Conservation (phyloP, 2,113 vertebrate species). For the Rissa tridactyla region DNA sequence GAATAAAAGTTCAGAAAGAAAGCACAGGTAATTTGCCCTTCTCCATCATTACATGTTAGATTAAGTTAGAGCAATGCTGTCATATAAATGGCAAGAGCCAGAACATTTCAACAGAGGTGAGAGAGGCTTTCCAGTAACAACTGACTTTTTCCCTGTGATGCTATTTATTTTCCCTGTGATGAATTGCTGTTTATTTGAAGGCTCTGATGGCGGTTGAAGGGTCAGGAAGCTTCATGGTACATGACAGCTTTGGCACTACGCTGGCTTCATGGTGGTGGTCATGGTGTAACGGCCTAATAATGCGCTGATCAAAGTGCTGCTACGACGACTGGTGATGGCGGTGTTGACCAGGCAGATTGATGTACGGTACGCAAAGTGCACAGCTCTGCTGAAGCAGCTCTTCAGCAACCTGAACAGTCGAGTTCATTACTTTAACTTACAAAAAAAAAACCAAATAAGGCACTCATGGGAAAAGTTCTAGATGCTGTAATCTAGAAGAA, state of each 20-base stretch:
- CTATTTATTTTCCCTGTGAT: not conserved
- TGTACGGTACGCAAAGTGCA: not conserved
- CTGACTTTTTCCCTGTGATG: not conserved
- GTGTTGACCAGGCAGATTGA: slow-evolving; percentile 12
- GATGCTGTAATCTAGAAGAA: not conserved
- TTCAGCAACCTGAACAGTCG: not conserved
- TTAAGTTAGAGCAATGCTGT: not conserved
- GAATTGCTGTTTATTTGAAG: not conserved
- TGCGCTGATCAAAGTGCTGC: not conserved
- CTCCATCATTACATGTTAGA: not conserved
- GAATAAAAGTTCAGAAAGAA: not conserved
- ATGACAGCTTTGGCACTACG: not conserved
- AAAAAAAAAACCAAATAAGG: not conserved
- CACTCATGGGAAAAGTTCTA: not conserved
- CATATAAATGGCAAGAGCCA: not conserved
- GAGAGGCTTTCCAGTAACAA: not conserved
- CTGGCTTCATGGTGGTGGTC: not conserved
- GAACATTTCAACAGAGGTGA: not conserved
- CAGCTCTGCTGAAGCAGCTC: slow-evolving; percentile 14
- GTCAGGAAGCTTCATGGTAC: not conserved
- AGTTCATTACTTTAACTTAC: not conserved
- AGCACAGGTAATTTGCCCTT: not conserved
- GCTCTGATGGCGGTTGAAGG: not conserved
- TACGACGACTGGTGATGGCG: not conserved
- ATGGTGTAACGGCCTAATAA: not conserved